Conservation (phyloP, 1,140 invertebrate genomes). For the Sogatella furcifera region DNA sequence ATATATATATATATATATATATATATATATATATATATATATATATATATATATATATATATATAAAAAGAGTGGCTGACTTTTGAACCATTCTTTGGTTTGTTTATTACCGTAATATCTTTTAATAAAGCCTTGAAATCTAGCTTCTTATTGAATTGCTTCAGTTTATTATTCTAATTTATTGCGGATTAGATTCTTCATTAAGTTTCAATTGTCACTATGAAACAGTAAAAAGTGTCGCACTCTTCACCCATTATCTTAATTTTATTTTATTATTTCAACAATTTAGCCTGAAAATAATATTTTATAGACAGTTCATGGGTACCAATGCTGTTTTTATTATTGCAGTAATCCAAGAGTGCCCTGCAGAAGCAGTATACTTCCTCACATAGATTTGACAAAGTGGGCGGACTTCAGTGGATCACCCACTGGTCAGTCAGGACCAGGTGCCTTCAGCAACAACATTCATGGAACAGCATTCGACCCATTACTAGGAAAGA, state of each 20-base stretch:
- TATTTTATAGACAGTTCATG: too few relatives aligned
- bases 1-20: too few relatives aligned
- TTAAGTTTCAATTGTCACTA: constrained; percentile 3
- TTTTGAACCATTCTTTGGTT: too few relatives aligned
- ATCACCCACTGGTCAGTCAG: constrained; percentile 7
- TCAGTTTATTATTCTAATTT: too few relatives aligned
- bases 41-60: too few relatives aligned
- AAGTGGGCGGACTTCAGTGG: constrained; percentile 65
- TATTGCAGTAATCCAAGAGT: constrained; percentile 72
- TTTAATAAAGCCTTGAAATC: too few relatives aligned
- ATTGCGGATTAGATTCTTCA: too few relatives aligned
- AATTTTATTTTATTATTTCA: neutral
- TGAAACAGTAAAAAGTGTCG: neutral
- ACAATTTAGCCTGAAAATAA: neutral
- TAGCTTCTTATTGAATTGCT: too few relatives aligned
- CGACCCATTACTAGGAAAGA: constrained; percentile 20
- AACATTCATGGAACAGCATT: constrained; percentile 12
- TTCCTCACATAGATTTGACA: constrained; percentile 72
- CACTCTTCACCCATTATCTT: neutral
- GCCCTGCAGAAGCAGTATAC: constrained; percentile 73
- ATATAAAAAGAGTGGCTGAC: too few relatives aligned
- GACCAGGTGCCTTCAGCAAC: neutral
- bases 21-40: too few relatives aligned
- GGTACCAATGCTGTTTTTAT: too few relatives aligned
- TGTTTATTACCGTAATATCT: too few relatives aligned